phyloP scores from a whole-genome alignment of 2,113 vertebrate genomes.

The Romanogobio albipinnatus region DNA sequence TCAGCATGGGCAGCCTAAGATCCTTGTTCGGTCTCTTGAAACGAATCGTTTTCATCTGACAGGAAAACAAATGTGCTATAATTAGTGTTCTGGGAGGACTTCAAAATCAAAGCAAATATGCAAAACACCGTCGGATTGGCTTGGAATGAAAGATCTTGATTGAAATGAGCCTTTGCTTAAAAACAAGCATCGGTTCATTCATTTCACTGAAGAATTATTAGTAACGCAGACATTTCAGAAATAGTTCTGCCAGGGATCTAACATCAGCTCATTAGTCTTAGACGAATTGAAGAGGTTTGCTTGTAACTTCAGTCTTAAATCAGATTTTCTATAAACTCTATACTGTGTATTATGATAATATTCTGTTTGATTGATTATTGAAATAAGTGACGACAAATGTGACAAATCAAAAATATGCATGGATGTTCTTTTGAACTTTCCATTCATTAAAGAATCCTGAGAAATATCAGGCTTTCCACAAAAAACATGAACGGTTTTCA shows the following conservation, averaged over 20 bases:
- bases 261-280: background rate
- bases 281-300: background rate
- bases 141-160: background rate
- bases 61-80: background rate
- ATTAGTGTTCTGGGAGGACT: background rate
- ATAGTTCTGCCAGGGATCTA: constrained; percentile 28
- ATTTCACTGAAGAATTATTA: constrained; percentile 38
- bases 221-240: background rate
- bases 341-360: background rate
- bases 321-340: background rate
- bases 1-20: background rate
- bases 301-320: background rate
- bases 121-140: background rate
- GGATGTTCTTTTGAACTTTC: background rate
- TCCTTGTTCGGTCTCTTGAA: background rate
- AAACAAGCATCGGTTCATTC: background rate
- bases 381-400: background rate
- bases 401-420: background rate
- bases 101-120: background rate
- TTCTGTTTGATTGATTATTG: background rate
- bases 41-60: background rate
- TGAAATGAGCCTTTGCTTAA: background rate
- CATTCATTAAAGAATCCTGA: no score
- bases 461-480: background rate
- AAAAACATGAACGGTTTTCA: background rate